A percentile compares a stretch with the other conserved stretches of the same genome.
Evolutionary conservation across 1,140 invertebrate genomes (phyloP).

Genomic region (Ceratosolen fusciceps): DNA sequence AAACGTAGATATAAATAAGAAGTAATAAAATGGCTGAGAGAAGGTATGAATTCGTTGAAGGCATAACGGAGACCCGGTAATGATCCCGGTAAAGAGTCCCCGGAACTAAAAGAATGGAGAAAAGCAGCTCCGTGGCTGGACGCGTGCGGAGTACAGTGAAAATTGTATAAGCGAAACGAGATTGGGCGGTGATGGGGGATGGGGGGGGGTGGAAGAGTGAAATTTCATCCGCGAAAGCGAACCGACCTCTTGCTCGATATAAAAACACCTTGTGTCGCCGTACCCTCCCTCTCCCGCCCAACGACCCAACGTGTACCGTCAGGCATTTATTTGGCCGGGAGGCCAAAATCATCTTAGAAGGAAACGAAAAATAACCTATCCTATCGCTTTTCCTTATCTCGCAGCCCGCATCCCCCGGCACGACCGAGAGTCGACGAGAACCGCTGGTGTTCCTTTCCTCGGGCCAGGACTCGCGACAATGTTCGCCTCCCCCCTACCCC

Average conservation of each 20-base stretch:
- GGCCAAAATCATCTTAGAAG: constrained; percentile 48
- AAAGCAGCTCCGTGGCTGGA: background rate
- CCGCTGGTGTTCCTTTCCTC: constrained; percentile 15
- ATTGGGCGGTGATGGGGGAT: too few relatives aligned
- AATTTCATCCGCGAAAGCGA: constrained; percentile 47
- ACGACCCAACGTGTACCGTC: background rate
- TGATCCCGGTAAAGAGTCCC: background rate
- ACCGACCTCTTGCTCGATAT: constrained; percentile 9
- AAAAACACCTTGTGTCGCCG: constrained; percentile 10
- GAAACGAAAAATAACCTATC: constrained; percentile 28
- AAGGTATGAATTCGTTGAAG: background rate
- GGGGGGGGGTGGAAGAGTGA: background rate
- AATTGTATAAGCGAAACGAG: too few relatives aligned
- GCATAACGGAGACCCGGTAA: background rate
- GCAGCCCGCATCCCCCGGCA: background rate
- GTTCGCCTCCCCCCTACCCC: background rate
- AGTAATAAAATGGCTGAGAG: background rate
- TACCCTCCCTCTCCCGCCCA: background rate
- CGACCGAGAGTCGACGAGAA: background rate
- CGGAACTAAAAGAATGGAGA: background rate
- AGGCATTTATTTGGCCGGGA: background rate
- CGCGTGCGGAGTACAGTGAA: constrained; percentile 1
- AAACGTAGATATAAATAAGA: too few relatives aligned
- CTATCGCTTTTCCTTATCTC: constrained; percentile 38
- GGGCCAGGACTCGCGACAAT: constrained; percentile 50